Evolutionary conservation across 2,113 vertebrate genomes (phyloP).

Genomic region (Apodemus sylvaticus): DNA sequence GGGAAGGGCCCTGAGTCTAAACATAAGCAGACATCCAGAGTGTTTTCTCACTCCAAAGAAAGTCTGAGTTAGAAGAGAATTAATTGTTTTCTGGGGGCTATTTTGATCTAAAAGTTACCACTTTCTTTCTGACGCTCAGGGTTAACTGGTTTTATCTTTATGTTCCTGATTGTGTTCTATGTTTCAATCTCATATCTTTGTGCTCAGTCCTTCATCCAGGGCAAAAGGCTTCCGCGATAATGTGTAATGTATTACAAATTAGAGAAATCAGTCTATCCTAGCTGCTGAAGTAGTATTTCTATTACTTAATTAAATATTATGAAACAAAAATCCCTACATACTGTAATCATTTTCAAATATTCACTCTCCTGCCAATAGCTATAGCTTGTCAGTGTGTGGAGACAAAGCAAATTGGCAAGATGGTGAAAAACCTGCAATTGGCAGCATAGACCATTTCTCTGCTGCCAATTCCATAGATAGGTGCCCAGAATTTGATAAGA

Average conservation of each 20-base stretch:
- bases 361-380: constrained; percentile 69
- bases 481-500: constrained; percentile 67
- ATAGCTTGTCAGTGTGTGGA: constrained; percentile 60
- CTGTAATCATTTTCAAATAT: constrained; percentile 70
- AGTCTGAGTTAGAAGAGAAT: neutral
- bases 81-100: neutral
- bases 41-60: neutral
- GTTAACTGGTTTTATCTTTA: neutral
- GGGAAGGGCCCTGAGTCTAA: neutral
- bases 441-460: constrained; percentile 37
- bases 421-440: constrained; percentile 42
- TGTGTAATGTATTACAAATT: neutral
- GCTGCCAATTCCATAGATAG: constrained; percentile 72
- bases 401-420: constrained; percentile 76
- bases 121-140: neutral
- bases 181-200: neutral
- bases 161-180: neutral
- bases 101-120: neutral
- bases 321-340: constrained; percentile 46
- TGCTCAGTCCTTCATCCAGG: neutral
- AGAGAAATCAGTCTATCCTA: constrained; percentile 24
- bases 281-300: constrained; percentile 55
- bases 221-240: constrained; percentile 7
- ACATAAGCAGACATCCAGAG: neutral
- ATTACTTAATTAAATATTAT: constrained; percentile 71